Conservation (phyloP, 1,140 invertebrate genomes). For the Sipha flava region DNA sequence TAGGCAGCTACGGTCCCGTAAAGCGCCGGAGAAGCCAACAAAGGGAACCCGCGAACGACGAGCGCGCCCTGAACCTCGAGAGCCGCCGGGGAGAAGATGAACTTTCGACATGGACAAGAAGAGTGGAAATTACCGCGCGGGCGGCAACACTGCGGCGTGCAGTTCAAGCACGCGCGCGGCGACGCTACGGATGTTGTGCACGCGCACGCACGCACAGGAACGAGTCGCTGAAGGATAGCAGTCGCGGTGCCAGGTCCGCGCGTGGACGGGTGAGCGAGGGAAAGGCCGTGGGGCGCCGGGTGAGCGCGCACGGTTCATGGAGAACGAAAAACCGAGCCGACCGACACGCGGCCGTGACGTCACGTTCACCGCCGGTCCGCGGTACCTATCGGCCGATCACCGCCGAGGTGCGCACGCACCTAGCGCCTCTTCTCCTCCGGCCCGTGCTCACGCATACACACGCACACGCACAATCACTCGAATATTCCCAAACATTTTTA, state of each 20-base stretch:
- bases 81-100: too few relatives aligned
- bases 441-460: background rate
- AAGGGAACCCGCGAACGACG: too few relatives aligned
- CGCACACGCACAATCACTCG: background rate
- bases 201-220: background rate
- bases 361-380: background rate
- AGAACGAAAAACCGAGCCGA: background rate
- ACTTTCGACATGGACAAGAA: too few relatives aligned
- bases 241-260: too few relatives aligned
- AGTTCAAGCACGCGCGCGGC: background rate
- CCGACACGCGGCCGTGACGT: background rate
- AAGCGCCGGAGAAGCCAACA: too few relatives aligned
- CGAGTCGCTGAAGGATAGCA: too few relatives aligned
- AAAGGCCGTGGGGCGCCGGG: background rate
- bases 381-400: background rate
- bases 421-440: background rate
- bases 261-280: too few relatives aligned
- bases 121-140: background rate
- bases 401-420: background rate
- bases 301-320: background rate
- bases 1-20: too few relatives aligned
- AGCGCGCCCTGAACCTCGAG: too few relatives aligned
- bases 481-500: conserved; percentile 13
- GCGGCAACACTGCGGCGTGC: background rate
- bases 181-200: background rate